Conservation (phyloP, 2,888 invertebrate genomes). For the Buathra laborator region DNA sequence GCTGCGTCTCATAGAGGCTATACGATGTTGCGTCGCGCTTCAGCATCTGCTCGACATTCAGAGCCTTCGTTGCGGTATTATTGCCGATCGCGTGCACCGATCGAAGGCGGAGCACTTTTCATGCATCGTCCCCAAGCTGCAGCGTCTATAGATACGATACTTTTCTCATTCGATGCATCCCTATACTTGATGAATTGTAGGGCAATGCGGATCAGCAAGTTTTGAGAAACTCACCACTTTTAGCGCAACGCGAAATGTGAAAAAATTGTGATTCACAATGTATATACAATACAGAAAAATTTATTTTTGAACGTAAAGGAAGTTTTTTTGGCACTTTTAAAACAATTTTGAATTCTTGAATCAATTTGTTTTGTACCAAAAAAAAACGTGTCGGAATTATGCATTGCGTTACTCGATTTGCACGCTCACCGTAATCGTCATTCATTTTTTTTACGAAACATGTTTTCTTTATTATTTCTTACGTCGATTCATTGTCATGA, state of each 20-base stretch:
- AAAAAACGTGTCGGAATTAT: not conserved
- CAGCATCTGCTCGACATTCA: slow-evolving; percentile 74
- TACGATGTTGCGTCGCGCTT: slow-evolving; percentile 69
- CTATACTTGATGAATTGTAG: not conserved
- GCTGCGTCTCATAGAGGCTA: slow-evolving; percentile 47
- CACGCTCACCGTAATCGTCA: not conserved
- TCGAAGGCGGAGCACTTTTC: slow-evolving; percentile 69
- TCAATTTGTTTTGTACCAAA: not conserved
- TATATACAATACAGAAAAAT: not conserved
- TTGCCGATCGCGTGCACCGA: slow-evolving; percentile 56
- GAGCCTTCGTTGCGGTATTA: slow-evolving; percentile 58
- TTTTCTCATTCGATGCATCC: not conserved
- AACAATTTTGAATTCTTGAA: no score
- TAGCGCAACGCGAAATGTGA: no score
- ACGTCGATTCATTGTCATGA: slow-evolving; percentile 10
- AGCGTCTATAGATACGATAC: not conserved
- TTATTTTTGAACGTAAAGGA: no score
- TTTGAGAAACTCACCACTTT: not conserved
- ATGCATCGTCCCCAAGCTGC: not conserved
- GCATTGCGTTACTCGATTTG: not conserved
- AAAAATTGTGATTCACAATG: no score
- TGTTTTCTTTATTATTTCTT: slow-evolving; percentile 30
- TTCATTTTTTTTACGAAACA: not conserved
- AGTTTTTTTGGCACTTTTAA: no score
- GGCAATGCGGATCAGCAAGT: not conserved